Percentiles rank a stretch among this genome's conserved stretches.
Conservation (phyloP, 1,140 invertebrate genomes). For the Anoplophora glabripennis region DNA sequence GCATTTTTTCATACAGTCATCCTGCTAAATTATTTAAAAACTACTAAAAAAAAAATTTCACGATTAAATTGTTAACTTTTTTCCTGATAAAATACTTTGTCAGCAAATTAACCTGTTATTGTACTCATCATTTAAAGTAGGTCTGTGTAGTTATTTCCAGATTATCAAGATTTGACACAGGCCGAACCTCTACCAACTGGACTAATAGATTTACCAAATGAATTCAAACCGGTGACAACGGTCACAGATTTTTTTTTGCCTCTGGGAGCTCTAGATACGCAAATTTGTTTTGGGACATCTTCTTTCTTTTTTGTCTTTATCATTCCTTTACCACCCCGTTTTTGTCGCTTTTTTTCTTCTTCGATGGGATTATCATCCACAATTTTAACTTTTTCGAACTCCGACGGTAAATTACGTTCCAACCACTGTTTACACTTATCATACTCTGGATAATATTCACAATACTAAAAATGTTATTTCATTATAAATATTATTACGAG, state of each 20-base stretch:
- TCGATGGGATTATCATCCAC: constrained; percentile 71
- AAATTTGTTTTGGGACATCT: constrained; percentile 74
- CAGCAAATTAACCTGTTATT: too few species aligned
- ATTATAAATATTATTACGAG: not conserved
- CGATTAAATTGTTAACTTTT: too few species aligned
- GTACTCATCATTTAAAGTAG: too few species aligned
- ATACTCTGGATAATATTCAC: constrained; percentile 96
- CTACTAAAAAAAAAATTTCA: too few species aligned
- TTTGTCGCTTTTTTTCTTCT: constrained; percentile 92
- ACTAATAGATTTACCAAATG: constrained; percentile 70
- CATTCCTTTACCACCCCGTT: constrained; percentile 85
- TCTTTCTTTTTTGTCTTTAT: constrained; percentile 86
- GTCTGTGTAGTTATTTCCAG: too few species aligned
- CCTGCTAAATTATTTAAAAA: too few species aligned
- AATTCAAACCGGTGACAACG: constrained; percentile 79
- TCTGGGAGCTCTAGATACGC: constrained; percentile 85
- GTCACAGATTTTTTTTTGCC: constrained; percentile 99
- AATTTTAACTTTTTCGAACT: constrained; percentile 85
- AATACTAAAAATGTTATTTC: constrained; percentile 63
- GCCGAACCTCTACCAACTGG: too few species aligned
- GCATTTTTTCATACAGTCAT: too few species aligned
- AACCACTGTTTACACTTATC: constrained; percentile 98
- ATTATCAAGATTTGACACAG: too few species aligned
- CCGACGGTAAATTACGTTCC: constrained; percentile 87
- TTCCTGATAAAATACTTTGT: too few species aligned